phyloP scores from a whole-genome alignment of 1,140 invertebrate genomes.

The Saccostrea glomerata region DNA sequence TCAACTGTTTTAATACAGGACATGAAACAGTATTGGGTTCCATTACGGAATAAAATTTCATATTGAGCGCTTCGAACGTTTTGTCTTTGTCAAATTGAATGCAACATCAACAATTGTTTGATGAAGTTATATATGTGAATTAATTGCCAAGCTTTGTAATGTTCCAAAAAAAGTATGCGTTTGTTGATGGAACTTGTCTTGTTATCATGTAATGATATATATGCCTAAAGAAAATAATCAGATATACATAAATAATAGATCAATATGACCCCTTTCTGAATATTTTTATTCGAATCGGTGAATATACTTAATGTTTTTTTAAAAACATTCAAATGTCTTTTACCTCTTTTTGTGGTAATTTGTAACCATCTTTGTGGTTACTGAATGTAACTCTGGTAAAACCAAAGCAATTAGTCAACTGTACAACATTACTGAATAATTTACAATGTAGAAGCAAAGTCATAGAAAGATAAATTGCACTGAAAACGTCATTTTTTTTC shows the following conservation, averaged over 20 bases:
- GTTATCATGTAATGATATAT: too few species aligned
- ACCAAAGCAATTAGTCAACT: constrained; percentile 25
- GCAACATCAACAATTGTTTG: neutral
- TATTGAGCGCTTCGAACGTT: neutral
- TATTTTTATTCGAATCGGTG: too few species aligned
- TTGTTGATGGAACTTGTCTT: too few species aligned
- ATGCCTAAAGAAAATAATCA: too few species aligned
- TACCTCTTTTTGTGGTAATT: too few species aligned
- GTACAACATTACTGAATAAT: constrained; percentile 17
- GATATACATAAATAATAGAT: too few species aligned
- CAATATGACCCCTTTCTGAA: too few species aligned
- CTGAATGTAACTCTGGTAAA: neutral
- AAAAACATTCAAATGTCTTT: too few species aligned
- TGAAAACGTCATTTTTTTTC: neutral
- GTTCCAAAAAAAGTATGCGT: too few species aligned
- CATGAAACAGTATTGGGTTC: neutral
- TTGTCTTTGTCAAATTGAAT: constrained; percentile 2
- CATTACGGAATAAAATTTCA: constrained; percentile 14
- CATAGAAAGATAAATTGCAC: neutral
- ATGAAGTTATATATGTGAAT: neutral
- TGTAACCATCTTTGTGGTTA: too few species aligned
- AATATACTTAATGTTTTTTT: too few species aligned
- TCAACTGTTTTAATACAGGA: neutral
- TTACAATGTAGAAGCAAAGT: neutral
- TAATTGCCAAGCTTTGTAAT: neutral